These are phyloP conservation scores for Epinotia bilunana DNA, from an alignment of 2,888 invertebrate species.

Conservation along the genomic window DNA sequence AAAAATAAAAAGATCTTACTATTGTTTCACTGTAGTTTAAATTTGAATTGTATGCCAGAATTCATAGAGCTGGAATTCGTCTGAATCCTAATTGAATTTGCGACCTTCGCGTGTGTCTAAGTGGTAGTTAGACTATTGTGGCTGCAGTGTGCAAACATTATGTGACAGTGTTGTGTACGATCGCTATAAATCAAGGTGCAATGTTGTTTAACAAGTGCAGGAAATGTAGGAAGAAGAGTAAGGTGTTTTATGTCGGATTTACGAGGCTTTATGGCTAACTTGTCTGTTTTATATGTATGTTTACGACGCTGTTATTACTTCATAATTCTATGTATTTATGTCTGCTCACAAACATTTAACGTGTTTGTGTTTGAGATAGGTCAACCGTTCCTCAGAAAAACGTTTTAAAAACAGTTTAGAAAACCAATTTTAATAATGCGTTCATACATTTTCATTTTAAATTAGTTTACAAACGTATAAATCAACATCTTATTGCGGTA, in stretches of 20 bases:
- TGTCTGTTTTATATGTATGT: neutral
- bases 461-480: too few species aligned
- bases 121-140: conserved; percentile 4
- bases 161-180: conserved; percentile 11
- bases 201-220: conserved; percentile 78
- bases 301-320: neutral
- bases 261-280: neutral
- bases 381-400: neutral
- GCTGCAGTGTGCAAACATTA: conserved; percentile 23
- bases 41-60: neutral
- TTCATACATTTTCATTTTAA: too few species aligned
- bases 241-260: conserved; percentile 51
- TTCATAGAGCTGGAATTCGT: neutral
- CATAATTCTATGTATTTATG: neutral
- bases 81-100: neutral
- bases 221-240: conserved; percentile 74
- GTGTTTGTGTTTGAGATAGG: neutral
- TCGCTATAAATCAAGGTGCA: conserved; percentile 8
- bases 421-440: too few species aligned
- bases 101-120: neutral
- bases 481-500: too few species aligned
- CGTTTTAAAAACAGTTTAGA: too few species aligned
- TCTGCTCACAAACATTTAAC: neutral
- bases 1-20: neutral
- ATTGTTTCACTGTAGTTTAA: neutral